Evolutionary conservation across 2,797 vertebrate species (phyloP).

Genomic region (Xenops minutus): DNA sequence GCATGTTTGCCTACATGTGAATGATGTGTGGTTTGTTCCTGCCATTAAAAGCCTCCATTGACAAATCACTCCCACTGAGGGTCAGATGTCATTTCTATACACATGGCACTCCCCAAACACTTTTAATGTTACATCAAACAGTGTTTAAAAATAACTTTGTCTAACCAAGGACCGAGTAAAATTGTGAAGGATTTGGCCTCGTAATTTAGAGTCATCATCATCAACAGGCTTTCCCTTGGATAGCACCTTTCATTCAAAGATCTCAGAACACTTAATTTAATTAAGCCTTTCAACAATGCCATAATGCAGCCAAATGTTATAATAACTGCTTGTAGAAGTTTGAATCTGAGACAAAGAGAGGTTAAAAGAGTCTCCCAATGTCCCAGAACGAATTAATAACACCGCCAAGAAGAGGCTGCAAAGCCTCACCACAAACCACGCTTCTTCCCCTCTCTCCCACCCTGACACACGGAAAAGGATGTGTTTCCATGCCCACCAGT

Average conservation of each 20-base stretch:
- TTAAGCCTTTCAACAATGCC: slow-evolving; percentile 68
- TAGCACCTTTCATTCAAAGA: slow-evolving; percentile 66
- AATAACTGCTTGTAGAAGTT: slow-evolving; percentile 62
- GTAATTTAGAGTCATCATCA: slow-evolving; percentile 39
- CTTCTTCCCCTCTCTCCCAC: neutral
- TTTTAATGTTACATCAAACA: neutral
- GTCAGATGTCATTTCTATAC: neutral
- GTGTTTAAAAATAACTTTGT: slow-evolving; percentile 23
- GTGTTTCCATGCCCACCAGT: neutral
- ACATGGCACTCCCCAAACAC: neutral
- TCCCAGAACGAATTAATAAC: slow-evolving; percentile 64
- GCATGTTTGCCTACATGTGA: neutral
- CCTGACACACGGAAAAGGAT: rapidly evolving
- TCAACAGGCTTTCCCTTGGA: slow-evolving; percentile 52
- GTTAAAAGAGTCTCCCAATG: slow-evolving; percentile 59
- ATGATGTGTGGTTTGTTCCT: neutral
- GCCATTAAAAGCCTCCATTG: neutral
- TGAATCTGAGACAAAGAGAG: slow-evolving; percentile 68
- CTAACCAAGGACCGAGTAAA: slow-evolving; percentile 6
- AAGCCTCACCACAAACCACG: neutral
- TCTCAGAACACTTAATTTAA: slow-evolving; percentile 63
- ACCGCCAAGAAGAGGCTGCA: slow-evolving; percentile 7
- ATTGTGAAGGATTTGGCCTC: slow-evolving; percentile 39
- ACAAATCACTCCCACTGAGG: neutral
- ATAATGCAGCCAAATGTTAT: slow-evolving; percentile 60